A percentile compares a stretch with the other conserved stretches of the same genome.
Evolutionary conservation across 2,888 invertebrate species (phyloP).

Genomic region (Boloria selene): DNA sequence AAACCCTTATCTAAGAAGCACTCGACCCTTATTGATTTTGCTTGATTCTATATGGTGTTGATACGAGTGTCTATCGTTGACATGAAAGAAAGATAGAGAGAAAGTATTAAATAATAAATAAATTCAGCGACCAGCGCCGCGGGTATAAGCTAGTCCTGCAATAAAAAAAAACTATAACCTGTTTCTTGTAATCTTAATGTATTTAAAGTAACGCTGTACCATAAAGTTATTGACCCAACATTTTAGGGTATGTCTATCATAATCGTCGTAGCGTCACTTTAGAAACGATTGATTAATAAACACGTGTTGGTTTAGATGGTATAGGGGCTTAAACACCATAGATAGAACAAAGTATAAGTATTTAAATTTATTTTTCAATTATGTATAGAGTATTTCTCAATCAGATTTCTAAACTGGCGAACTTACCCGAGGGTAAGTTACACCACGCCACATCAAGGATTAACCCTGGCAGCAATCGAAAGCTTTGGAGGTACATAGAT

Average conservation of each 20-base stretch:
- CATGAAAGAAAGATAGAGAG: too few species aligned
- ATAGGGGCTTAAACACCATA: constrained; percentile 14
- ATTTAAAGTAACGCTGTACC: not conserved
- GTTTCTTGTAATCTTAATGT: not conserved
- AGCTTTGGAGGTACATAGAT: too few species aligned
- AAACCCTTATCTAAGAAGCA: too few species aligned
- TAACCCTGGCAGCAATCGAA: too few species aligned
- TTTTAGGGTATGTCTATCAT: constrained; percentile 47
- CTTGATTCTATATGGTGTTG: too few species aligned
- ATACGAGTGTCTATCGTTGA: too few species aligned
- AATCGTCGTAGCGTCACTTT: constrained; percentile 51
- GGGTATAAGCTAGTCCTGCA: not conserved
- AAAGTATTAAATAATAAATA: too few species aligned
- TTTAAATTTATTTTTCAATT: not conserved
- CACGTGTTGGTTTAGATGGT: constrained; percentile 12
- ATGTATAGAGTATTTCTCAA: not conserved
- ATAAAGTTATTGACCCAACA: constrained; percentile 16
- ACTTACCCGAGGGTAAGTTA: too few species aligned
- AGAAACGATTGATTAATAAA: constrained; percentile 60
- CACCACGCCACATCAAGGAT: too few species aligned
- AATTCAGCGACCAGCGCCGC: too few species aligned
- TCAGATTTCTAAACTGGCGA: not conserved
- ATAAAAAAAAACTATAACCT: not conserved
- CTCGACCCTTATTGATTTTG: too few species aligned
- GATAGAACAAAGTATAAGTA: not conserved